These are phyloP conservation scores for Trichomalopsis sarcophagae DNA, from an alignment of 1,140 invertebrate species.

Conservation along the genomic window DNA sequence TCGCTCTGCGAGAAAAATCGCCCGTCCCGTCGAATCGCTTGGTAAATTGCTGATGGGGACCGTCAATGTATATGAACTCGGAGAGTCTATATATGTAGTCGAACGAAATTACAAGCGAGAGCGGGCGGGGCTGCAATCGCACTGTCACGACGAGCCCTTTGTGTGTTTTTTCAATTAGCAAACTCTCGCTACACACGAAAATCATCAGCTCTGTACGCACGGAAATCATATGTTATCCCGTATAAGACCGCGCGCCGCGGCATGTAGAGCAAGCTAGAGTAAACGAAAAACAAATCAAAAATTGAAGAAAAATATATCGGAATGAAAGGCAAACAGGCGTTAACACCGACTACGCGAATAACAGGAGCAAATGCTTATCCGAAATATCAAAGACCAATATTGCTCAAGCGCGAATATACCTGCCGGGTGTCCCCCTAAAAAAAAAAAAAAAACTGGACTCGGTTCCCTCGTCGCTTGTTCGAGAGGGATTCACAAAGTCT, in stretches of 20 bases:
- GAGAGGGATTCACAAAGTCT: neutral
- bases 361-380: neutral
- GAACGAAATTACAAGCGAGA: too few relatives aligned
- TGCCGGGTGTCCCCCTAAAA: neutral
- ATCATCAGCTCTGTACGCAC: too few relatives aligned
- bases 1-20: too few relatives aligned
- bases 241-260: too few relatives aligned
- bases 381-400: neutral
- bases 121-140: too few relatives aligned
- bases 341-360: neutral
- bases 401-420: neutral
- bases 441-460: neutral
- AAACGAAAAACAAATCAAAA: neutral
- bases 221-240: too few relatives aligned
- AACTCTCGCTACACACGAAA: too few relatives aligned
- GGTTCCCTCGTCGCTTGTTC: neutral
- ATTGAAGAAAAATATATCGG: neutral
- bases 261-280: neutral
- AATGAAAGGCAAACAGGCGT: neutral
- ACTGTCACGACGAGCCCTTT: too few relatives aligned
- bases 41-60: too few relatives aligned
- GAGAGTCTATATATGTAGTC: too few relatives aligned
- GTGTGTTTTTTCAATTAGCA: neutral
- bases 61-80: too few relatives aligned
- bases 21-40: too few relatives aligned